A percentile compares a stretch with the other conserved stretches of the same genome.
Conservation (phyloP, 1,140 invertebrate species). For the Heliconius hermathena region DNA sequence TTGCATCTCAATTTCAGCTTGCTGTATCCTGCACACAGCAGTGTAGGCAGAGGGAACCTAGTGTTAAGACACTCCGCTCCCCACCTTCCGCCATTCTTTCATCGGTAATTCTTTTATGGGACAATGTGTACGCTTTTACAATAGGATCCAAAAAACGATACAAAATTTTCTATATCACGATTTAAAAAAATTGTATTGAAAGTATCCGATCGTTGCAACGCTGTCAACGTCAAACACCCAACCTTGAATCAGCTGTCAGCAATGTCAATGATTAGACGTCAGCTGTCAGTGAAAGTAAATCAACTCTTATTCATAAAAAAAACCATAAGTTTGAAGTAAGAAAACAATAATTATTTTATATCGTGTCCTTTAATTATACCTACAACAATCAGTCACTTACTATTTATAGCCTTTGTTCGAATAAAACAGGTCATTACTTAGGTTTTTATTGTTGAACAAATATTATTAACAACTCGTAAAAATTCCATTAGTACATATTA, state of each 20-base stretch:
- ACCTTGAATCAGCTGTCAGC: slow-evolving; percentile 11
- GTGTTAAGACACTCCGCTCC: too few species aligned
- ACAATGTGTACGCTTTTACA: too few species aligned
- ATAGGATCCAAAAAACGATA: too few species aligned
- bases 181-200: too few species aligned
- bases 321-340: neutral
- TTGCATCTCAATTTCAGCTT: too few species aligned
- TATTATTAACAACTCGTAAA: slow-evolving; percentile 25
- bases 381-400: neutral
- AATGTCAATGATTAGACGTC: neutral
- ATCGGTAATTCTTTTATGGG: too few species aligned
- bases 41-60: too few species aligned
- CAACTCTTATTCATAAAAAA: neutral
- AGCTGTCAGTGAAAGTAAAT: slow-evolving; percentile 11
- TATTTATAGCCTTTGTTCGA: neutral
- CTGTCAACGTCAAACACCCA: neutral
- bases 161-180: too few species aligned
- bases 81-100: too few species aligned
- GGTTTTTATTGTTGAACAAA: neutral
- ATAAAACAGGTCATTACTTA: neutral
- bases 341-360: slow-evolving; percentile 2
- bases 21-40: too few species aligned
- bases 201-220: too few species aligned
- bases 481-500: slow-evolving; percentile 41
- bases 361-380: slow-evolving; percentile 10